Base-by-base conservation (phyloP, 2,888 invertebrate genomes). In the Diploptera punctata region DNA sequence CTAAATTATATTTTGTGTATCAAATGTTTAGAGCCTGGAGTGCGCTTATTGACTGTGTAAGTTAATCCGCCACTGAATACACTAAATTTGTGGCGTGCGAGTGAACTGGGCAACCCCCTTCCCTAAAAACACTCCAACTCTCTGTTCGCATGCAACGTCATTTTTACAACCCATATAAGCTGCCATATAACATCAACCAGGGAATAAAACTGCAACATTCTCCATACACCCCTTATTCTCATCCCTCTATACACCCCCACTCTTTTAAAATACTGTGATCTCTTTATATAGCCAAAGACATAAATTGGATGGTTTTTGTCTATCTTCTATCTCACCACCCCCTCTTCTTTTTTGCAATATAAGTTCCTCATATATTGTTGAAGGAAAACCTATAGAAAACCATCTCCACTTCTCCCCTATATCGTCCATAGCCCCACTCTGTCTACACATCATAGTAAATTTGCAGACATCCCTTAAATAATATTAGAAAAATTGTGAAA, bases 221-320 rank as follows among this genome's bases (percentile, higher is more conserved):
- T 49, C 49, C 19, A 7, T 52, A 4, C 4, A 19, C n/a, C 1
- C 52, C 52, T 24, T 21, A 52, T 9, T 10, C 10, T 21, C 52
- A 52, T 24, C 21, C 52, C 18, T n/a, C 47, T 47, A 47, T 24
- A 4, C 24, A 3, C 4, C 52, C 52, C 24, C 52, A 13, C 52
- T 19, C 10, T 24, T 52, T 24, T 52, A 52, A 52, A 52, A 65
- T 18, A 65, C 65, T 9, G 24, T 65, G 65, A 65, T 65, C 65
- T 44, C 65, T 65, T 65, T 65, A 65, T 65, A 65, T 65, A 9
- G n/a, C 47, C 44, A 65, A 47, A 65, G 38, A 65, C 65, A 65
- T 65, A 65, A 65, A 65, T 65, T 65, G 65, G 65, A 29, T 26
- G 43, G 65, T 26, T 65, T 43, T 65, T 26, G 10, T 38, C 61